Base-by-base conservation (phyloP, 2,888 invertebrate species). In the Torymus tubicola region DNA sequence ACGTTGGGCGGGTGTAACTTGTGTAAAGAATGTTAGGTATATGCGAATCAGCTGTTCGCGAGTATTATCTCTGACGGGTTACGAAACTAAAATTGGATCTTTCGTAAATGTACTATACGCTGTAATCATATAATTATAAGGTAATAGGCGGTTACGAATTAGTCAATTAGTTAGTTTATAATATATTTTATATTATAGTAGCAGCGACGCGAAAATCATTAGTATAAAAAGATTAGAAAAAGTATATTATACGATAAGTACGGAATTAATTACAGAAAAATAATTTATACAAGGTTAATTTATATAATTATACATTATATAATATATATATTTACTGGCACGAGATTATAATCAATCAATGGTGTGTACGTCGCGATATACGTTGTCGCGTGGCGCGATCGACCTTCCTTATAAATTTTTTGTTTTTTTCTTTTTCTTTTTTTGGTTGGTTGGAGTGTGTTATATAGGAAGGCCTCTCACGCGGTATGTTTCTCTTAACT, bases 141-240 rank as follows among this genome's bases (percentile, higher is more conserved):
- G 50, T 21, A 21, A 21, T 42, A 50, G 42, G 72, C 55, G 61
- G 61, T 65, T 76, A 55, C 24, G 57, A 21, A 79, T 63, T 68
- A 57, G 65, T 67, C 8, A 67, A 60, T 68, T 80, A 67, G 61
- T 67, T 50, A 73, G 42, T 42, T 3, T 42, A 31, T 31, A 42
- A 42, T 21, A 21, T 21, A 21, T 21, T 21, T 2, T 21, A 21
- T 21, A 21, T 21, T 21, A 21, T 42, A 42, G 42, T 42, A 42
- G 42, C 42, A 42, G 53, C 21, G 55, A 60, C 70, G 70, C 58
- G 16, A 64, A 64, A 78, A 78, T 55, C 50, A 65, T 81, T 73
- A 67, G 77, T 78, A 78, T 81, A 77, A 81, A 71, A 78, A 65
- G 70, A 65, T 74, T 81, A 81, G 63, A 81, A 81, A 81, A 73